Percentiles rank a stretch among this genome's conserved stretches.
Conservation (phyloP, 2,113 vertebrate species). For the Eudyptes chrysolophus region DNA sequence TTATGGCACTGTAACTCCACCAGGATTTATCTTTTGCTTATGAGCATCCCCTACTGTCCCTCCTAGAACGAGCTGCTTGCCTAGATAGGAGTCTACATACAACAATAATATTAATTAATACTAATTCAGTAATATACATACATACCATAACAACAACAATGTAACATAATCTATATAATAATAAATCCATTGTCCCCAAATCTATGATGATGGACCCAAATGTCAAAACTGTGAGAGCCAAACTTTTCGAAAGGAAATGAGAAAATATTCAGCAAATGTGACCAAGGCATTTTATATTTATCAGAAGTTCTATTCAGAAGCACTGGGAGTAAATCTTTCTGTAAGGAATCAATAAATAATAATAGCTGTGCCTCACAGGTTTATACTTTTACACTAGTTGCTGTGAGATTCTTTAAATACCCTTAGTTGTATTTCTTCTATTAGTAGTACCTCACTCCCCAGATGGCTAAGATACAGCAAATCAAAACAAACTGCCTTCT, state of each 20-base stretch:
- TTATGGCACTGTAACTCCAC: not conserved
- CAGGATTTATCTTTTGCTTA: constrained; percentile 6
- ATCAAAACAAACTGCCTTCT: constrained; percentile 26
- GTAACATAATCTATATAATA: not conserved
- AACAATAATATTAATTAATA: not conserved
- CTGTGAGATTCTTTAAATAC: constrained; percentile 10
- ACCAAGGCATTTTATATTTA: not conserved
- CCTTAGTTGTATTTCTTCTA: constrained; percentile 12
- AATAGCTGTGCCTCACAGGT: not conserved
- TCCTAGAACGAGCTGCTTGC: not conserved
- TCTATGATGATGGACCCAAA: not conserved
- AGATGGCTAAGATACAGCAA: not conserved
- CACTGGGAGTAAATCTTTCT: not conserved
- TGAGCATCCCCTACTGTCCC: not conserved
- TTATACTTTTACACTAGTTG: not conserved
- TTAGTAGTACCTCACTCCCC: not conserved
- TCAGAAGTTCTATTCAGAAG: constrained; percentile 1
- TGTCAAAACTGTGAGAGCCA: not conserved
- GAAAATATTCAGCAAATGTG: not conserved
- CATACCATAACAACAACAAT: not conserved
- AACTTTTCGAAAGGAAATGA: not conserved
- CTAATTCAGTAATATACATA: not conserved
- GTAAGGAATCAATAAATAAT: not conserved
- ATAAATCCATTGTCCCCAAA: not conserved
- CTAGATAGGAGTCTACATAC: not conserved